A percentile compares a stretch with the other conserved stretches of the same genome.
Evolutionary conservation across 2,888 invertebrate species (phyloP).

Genomic region (Lacanobia wlatinum): DNA sequence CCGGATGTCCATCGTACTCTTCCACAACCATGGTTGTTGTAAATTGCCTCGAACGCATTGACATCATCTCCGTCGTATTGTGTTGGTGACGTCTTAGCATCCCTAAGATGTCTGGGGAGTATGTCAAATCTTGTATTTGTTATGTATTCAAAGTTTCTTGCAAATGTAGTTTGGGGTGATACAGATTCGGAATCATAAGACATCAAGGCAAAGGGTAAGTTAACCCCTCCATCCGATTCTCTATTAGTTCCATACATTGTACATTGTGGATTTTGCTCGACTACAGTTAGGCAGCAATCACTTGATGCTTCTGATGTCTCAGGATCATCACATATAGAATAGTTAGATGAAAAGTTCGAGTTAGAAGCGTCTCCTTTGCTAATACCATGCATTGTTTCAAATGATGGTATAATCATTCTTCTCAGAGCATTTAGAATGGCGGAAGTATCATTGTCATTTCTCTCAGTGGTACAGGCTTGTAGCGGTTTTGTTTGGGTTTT

Average conservation of each 20-base stretch:
- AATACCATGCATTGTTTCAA: background rate
- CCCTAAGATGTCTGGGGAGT: background rate
- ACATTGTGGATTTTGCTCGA: background rate
- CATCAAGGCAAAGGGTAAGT: background rate
- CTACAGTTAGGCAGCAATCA: background rate
- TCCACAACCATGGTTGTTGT: background rate
- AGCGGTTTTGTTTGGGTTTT: background rate
- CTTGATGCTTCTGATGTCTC: constrained; percentile 4
- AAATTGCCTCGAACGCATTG: background rate
- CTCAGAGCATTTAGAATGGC: constrained; percentile 42
- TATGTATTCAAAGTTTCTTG: background rate
- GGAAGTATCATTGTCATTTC: background rate
- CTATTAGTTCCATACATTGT: background rate
- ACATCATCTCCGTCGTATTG: background rate
- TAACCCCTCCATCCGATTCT: background rate
- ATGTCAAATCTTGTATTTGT: background rate
- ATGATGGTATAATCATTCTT: constrained; percentile 40
- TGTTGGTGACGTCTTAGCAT: background rate
- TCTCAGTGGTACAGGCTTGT: background rate
- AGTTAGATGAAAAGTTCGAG: background rate
- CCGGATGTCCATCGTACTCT: background rate
- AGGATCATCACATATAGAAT: background rate
- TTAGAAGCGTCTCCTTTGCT: too few relatives aligned
- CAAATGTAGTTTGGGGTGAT: too few relatives aligned
- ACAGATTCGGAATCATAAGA: background rate